Base-by-base conservation (phyloP, 2,113 vertebrate genomes). In the Tenrec ecaudatus region DNA sequence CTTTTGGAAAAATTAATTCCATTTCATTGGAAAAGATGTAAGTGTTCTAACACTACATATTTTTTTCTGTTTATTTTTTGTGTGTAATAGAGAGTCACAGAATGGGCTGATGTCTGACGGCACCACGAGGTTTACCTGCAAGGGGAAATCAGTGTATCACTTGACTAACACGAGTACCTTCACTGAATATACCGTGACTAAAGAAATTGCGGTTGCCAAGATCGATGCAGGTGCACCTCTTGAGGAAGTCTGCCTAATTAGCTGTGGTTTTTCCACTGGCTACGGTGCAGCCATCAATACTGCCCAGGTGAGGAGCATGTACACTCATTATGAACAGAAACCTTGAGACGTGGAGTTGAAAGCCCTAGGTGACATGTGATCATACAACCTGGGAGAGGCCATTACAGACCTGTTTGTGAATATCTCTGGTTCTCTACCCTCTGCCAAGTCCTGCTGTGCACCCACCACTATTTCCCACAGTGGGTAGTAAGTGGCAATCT, bases 191-290 rank as follows among this genome's bases (percentile, higher is more conserved):
- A 98, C 97, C 22, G 97, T 98, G 43, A 86, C 97, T 40, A 92
- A 94, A 25, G 98, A 98, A 92, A 79, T 25, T 17, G n/a, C 96
- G 82, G 83, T 96, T 40, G 95, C 93, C 91, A 98, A 97, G 94
- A 97, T 96, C 0, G 97, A 97, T 94, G 64, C 95, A 84, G 90
- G 76, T 43, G 97, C 97, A 93, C 97, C 98, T 88, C 89, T 97
- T 80, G 97, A 98, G 89, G 98, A 97, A 96, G 96, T 98, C 3
- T 98, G 97, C 87, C 86, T 98, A 12, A 96, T 98, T 36, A 97
- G 98, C 82, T 98, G 97, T 93, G 97, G 97, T 23, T 98, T 98
- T 96, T 97, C 98, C 47, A 98, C 98, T 57, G 98, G 98, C 58
- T 98, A 98, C 1, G 98, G 98, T 88, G 97, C 98, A 92, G 97